Conservation (phyloP, 1,140 invertebrate species). For the Caenorhabditis elegans region WBcel235 BX284605.5:9469001-9469500, state of each 20-base stretch:
- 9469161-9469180: slow-evolving; percentile 9
- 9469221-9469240: background rate
- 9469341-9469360: too few relatives aligned
- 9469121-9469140: too few relatives aligned
- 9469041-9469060: slow-evolving; percentile 1
- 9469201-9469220: background rate
- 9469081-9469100: background rate
- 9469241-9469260: background rate
- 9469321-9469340: too few relatives aligned
- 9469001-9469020: background rate
- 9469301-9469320: too few relatives aligned
- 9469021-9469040: background rate
- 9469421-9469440: too few relatives aligned
- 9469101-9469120: background rate
- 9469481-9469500: too few relatives aligned
- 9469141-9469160: background rate
- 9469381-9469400: too few relatives aligned
- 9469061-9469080: background rate
- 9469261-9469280: background rate
- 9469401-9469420: too few relatives aligned
- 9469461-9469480: too few relatives aligned
- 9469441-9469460: too few relatives aligned
- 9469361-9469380: too few relatives aligned
- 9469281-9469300: background rate
- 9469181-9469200: background rate